Base-by-base conservation (phyloP, 2,113 vertebrate genomes). In the Pollimyrus isidori region DNA sequence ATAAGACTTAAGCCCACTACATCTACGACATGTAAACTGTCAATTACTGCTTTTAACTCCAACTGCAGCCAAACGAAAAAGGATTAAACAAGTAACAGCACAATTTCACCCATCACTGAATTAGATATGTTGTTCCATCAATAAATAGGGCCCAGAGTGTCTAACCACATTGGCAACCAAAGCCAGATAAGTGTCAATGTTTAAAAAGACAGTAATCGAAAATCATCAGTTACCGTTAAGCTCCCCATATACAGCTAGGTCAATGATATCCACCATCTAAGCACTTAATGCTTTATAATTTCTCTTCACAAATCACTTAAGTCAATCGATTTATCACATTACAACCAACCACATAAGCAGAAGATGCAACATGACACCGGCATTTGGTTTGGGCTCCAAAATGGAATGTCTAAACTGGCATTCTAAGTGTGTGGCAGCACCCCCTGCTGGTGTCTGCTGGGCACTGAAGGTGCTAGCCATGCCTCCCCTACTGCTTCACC, bases 31-130 rank as follows among this genome's bases (percentile, higher is more conserved):
- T 65, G 62, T 26, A 10, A 65, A n/a, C 62, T 26, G 62, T 65
- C 62, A 26, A 65, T 65, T n/a, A 76, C 35, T 39, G 35, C 69
- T 13, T 73, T 62, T n/a, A 65, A 26, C n/a, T n/a, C 56, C n/a
- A 65, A 65, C n/a, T 11, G 30, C 69, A 39, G 26, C 69, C 30
- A 76, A 76, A 76, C 2, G 7, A 39, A 17, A 39, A 35, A 3
- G 9, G 69, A 76, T 80, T 80, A 80, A 42, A 80, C 89, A 90
- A 69, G 26, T 69, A 69, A 69, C 0, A 1, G 90, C 88, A 86
- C 42, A 46, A 30, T 89, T 90, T 91, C 90, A 90, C 91, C 91
- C 88, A 92, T 30, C 9, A 23, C 83, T 86, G 7, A 48, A 42
- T 80, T 39, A 42, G 15, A 42, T 39, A 80, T 49, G 83, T 30